These are phyloP conservation scores for Cynopterus brachyotis DNA, from an alignment of 2,113 vertebrate genomes.

Conservation along the genomic window DNA sequence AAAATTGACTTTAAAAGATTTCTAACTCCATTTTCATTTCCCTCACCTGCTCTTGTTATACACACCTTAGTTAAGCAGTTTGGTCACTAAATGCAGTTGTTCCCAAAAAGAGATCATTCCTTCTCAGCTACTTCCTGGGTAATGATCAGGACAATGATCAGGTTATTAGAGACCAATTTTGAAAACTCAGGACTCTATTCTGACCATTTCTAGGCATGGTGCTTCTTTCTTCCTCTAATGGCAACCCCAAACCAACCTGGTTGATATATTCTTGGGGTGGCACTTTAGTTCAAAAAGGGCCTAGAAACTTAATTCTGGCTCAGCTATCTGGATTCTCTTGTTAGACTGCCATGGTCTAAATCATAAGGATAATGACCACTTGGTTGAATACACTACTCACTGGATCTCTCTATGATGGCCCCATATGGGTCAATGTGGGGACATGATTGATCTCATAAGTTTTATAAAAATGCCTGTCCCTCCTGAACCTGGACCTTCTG, in stretches of 20 bases:
- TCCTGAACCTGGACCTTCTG: background rate
- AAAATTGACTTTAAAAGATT: conserved; percentile 30
- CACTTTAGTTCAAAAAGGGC: background rate
- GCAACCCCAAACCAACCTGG: background rate
- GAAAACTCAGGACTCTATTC: conserved; percentile 26
- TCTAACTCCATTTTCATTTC: conserved; percentile 15
- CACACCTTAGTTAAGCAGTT: background rate
- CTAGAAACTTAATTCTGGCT: conserved; percentile 30
- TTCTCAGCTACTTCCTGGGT: background rate
- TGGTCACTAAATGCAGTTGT: background rate
- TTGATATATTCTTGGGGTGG: background rate
- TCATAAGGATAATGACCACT: background rate
- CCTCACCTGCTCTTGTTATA: background rate
- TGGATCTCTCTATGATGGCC: background rate
- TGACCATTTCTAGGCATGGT: background rate
- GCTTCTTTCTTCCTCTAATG: conserved; percentile 34
- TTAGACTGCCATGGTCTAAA: background rate
- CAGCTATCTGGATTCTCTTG: background rate
- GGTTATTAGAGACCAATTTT: background rate
- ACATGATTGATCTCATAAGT: background rate
- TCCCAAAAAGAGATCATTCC: background rate
- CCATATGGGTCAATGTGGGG: background rate
- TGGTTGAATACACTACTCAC: background rate
- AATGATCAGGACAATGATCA: background rate
- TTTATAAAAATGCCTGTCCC: background rate